Base-by-base conservation (phyloP, 2,113 vertebrate species). In the Cinclus mexicanus region DNA sequence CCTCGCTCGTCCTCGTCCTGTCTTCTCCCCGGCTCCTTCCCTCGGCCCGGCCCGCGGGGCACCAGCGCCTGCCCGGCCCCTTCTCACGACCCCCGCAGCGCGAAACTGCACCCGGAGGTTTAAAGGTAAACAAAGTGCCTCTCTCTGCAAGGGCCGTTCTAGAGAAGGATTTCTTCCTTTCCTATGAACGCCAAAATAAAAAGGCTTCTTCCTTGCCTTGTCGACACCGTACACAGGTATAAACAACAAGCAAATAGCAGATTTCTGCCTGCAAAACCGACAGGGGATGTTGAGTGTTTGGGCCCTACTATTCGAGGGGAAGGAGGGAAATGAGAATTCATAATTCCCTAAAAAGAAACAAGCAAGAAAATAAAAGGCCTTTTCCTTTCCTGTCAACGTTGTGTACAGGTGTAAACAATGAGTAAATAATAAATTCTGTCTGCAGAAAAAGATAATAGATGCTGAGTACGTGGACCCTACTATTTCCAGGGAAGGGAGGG, bases 391-490 rank as follows among this genome's bases (percentile, higher is more conserved):
- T 65, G 15, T 20, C 42, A 80, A 49, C 67, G 72, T 25, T 26
- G 19, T 26, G 31, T 7, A 37, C 14, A 25, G 42, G 12, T 31
- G 55, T 7, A 16, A 76, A 63, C 57, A 26, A 37, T 1, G 0
- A 26, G 33, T 28, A 49, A 70, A 50, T 2, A 23, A 28, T 17
- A 33, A 61, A 59, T 37, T 12, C 31, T 24, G 22, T 26, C 69
- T 21, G 29, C 13, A 12, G 35, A 22, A 33, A 60, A 60, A 2
- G 3, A 28, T 2, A 31, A 70, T 70, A 28, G 19, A n/a, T 46
- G n/a, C 11, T 4, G 37, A 65, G 28, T 3, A 37, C 0, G 0
- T 1, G 12, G 55, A 39, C 31, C 12, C 42, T 10, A 6, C 41
- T 35, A 4, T 29, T 29, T 14, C 12, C 5, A 35, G 24, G 7